Evolutionary conservation across 1,140 invertebrate genomes (phyloP).

Genomic region (Conus betulinus): DNA sequence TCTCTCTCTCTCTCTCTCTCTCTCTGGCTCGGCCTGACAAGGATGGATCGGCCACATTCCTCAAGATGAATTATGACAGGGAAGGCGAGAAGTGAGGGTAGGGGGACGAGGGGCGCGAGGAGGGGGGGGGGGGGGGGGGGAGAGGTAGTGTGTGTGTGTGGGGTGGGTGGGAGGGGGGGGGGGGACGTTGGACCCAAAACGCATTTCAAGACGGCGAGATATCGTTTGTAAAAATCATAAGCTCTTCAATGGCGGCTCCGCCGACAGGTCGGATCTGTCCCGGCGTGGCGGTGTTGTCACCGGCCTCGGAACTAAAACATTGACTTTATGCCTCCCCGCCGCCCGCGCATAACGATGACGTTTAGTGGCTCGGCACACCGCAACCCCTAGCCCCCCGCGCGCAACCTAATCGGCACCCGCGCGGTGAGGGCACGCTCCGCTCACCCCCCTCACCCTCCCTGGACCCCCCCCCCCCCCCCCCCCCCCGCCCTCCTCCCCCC

Average conservation of each 20-base stretch:
- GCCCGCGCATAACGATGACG: not conserved
- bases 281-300: not conserved
- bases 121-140: too few species aligned
- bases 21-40: not conserved
- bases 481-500: not conserved
- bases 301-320: not conserved
- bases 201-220: not conserved
- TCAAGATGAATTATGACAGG: not conserved
- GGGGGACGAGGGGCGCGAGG: too few species aligned
- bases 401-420: not conserved
- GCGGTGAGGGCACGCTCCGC: not conserved
- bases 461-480: not conserved
- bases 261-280: not conserved
- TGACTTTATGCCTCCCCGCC: not conserved
- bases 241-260: not conserved
- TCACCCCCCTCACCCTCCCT: too few species aligned
- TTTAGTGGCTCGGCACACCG: not conserved
- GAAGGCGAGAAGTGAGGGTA: not conserved
- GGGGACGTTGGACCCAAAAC: not conserved
- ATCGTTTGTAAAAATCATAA: constrained; percentile 4
- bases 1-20: too few species aligned
- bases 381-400: not conserved
- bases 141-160: too few species aligned
- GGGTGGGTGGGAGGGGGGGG: too few species aligned
- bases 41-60: not conserved